Base-by-base conservation (phyloP, 2,113 vertebrate species). In the Caretta caretta region DNA sequence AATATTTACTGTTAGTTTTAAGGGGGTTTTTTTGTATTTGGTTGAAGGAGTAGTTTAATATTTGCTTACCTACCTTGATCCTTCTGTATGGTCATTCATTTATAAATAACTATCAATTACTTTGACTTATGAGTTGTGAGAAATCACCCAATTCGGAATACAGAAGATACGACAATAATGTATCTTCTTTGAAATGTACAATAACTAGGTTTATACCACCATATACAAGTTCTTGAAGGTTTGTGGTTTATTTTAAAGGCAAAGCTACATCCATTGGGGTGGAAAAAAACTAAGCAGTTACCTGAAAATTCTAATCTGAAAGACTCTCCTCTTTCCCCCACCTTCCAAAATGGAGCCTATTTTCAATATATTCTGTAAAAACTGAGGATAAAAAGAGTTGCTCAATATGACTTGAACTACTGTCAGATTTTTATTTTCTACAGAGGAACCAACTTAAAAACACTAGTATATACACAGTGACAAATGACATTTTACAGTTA, bases 21-120 rank as follows among this genome's bases (percentile, higher is more conserved):
- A 11, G 19, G 19, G 2, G 5, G 25, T 4, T 62, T 79, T 22
- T 89, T 91, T 87, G 6, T 20, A n/a, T 69, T 69, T 69, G 35
- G 17, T 35, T 90, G 50, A 80, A 25, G 69, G 69, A 24, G 24
- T 25, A n/a, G 5, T 90, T 27, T 90, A 46, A 49, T 10, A 1
- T n/a, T 91, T 78, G 12, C 19, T 89, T 95, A 83, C n/a, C 16
- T 20, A 69, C 95, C 8, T 94, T 2, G 7, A 80, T 29, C 3
- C 46, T 95, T 8, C 86, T 89, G 11, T 20, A 91, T 90, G 29
- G 62, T 57, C 16, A 42, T 81, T 94, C 50, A 38, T 69, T 69
- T 69, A 38, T 54, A 54, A 81, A 53, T 81, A 53, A 53, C n/a
- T 38, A 12, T 81, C 51, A n/a, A 54, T 25, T 81, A 38, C 35